Base-by-base conservation (phyloP, 2,113 vertebrate species). In the Petaurus breviceps region DNA sequence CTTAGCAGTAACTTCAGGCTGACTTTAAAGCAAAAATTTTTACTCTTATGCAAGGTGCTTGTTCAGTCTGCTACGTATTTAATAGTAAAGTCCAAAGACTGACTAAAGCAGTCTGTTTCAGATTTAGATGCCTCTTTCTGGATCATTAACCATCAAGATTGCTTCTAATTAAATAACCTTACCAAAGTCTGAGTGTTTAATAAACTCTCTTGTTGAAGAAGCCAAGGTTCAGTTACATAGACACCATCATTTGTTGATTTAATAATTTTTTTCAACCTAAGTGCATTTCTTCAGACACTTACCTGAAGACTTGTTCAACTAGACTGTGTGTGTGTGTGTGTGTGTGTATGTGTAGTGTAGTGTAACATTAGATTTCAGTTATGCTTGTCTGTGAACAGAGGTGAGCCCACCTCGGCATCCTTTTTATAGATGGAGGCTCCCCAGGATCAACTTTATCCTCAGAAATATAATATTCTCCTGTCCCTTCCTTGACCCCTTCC, bases 121-220 rank as follows among this genome's bases (percentile, higher is more conserved):
- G 61, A 97, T 97, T 97, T 94, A 95, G 84, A 92, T 96, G 94
- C 94, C 89, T 97, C 23, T 97, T 97, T 97, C 95, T 92, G 51
- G 89, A 89, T 90, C 95, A 91, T 97, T 97, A 97, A 91, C 89
- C 94, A 95, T 97, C 95, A 96, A 94, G 96, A 92, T 94, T 94
- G 77, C 93, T 95, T 97, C 97, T 97, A 96, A 97, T 95, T 95
- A 93, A 95, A 96, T 94, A 93, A 97, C 52, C 53, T 92, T 92
- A 53, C 54, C 92, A 89, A 14, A 94, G 47, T 2, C 4, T 95
- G 25, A 16, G 53, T 97, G 93, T 93, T 95, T 24, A 46, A 97
- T 97, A 93, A 94, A 19, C 93, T 95, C 47, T 95, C 93, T 37
- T 90, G 2, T 12, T 93, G 47, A 89, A 93, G 84, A 23, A 94